Evolutionary conservation across 2,888 invertebrate species (phyloP).

Genomic region (Autographa gamma): DNA sequence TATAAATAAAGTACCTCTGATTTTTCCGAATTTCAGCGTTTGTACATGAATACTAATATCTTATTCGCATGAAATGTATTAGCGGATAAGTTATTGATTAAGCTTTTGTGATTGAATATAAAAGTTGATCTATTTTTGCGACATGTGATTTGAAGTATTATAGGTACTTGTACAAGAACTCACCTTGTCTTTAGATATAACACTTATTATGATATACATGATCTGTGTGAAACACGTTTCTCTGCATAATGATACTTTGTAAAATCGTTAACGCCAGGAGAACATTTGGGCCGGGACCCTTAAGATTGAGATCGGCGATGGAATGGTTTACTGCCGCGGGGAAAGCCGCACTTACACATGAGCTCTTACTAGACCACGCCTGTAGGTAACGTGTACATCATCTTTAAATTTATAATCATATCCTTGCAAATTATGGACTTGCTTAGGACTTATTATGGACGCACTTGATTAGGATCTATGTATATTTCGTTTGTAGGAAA

Average conservation of each 20-base stretch:
- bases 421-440: background rate
- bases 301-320: slow-evolving; percentile 3
- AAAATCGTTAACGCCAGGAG: slow-evolving; percentile 4
- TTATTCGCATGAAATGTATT: background rate
- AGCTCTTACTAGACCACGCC: background rate
- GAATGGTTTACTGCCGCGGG: slow-evolving; percentile 1
- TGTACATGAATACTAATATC: background rate
- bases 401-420: slow-evolving; percentile 1
- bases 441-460: too few relatives aligned
- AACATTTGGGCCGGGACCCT: slow-evolving; percentile 2
- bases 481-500: too few relatives aligned
- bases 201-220: slow-evolving; percentile 4
- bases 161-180: background rate
- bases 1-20: background rate
- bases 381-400: background rate
- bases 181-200: background rate
- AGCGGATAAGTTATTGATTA: background rate
- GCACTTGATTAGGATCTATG: too few relatives aligned
- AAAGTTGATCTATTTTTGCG: background rate
- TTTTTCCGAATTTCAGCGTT: background rate
- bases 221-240: slow-evolving; percentile 1
- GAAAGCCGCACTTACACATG: slow-evolving; percentile 1
- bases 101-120: background rate
- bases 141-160: background rate
- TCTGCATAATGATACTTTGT: slow-evolving; percentile 4